Evolutionary conservation across 2,888 invertebrate genomes (phyloP).

Genomic region (Plebejus anna): DNA sequence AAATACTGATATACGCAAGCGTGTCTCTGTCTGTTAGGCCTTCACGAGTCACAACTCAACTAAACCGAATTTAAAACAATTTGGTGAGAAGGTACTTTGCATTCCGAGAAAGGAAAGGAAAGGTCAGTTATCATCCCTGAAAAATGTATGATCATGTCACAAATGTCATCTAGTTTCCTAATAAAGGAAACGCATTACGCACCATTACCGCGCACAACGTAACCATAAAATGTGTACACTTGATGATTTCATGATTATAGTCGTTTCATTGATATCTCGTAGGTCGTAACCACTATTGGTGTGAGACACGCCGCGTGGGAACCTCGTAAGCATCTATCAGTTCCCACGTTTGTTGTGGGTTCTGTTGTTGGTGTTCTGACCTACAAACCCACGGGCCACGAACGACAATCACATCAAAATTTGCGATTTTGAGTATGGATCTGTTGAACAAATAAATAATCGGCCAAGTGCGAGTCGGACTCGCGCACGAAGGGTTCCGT

Average conservation of each 20-base stretch:
- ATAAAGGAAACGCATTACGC: constrained; percentile 7
- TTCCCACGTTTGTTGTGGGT: constrained; percentile 58
- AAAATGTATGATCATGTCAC: neutral
- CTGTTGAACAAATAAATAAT: neutral
- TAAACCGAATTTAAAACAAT: neutral
- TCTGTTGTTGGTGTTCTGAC: constrained; percentile 46
- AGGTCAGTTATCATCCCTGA: neutral
- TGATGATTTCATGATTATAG: constrained; percentile 30
- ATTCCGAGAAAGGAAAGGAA: neutral
- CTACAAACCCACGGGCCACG: constrained; percentile 40
- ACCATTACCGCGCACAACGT: neutral
- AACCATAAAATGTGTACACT: constrained; percentile 11
- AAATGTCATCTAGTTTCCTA: neutral
- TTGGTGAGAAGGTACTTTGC: neutral
- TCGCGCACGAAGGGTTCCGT: too few species aligned
- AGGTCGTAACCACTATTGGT: constrained; percentile 34
- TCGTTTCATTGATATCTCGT: constrained; percentile 36
- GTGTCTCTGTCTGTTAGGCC: too few species aligned
- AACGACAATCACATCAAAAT: constrained; percentile 1
- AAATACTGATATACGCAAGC: neutral
- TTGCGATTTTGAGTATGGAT: neutral
- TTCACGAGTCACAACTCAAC: too few species aligned
- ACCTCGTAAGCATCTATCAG: constrained; percentile 44
- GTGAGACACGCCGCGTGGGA: constrained; percentile 47
- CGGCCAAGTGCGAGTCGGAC: too few species aligned